These are phyloP conservation scores for Dallia pectoralis DNA, from an alignment of 2,797 vertebrate genomes.

Conservation along the genomic window DNA sequence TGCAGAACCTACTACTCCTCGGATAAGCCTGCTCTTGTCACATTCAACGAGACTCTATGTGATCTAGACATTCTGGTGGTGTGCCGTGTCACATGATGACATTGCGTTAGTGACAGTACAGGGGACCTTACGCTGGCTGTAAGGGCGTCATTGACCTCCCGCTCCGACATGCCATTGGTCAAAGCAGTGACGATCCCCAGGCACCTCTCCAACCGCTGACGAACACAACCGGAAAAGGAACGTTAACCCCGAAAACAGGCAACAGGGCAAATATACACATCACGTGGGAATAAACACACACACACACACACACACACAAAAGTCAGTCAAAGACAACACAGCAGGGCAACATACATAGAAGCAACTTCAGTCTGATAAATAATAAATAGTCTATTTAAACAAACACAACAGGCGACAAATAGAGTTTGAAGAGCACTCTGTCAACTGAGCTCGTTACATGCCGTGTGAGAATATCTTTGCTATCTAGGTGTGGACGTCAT, in stretches of 20 bases:
- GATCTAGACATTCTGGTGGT: background rate
- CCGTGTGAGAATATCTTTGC: background rate
- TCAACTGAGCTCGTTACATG: background rate
- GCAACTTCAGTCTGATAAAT: background rate
- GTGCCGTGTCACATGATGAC: background rate
- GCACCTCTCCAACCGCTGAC: conserved; percentile 86
- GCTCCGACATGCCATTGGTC: conserved; percentile 85
- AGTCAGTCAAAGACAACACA: conserved; percentile 14
- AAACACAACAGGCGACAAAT: background rate
- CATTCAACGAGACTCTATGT: background rate
- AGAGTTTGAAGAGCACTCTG: background rate
- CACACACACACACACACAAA: background rate
- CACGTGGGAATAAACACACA: background rate
- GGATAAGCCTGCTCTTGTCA: background rate
- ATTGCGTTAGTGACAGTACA: no score
- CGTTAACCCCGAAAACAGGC: background rate
- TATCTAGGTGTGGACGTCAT: background rate
- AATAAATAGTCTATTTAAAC: background rate
- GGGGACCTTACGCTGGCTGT: conserved; percentile 86
- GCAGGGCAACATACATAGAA: background rate
- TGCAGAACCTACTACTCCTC: background rate
- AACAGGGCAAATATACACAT: background rate
- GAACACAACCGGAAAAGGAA: background rate
- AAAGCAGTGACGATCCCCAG: conserved; percentile 82
- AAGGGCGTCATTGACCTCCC: conserved; percentile 91